phyloP scores from a whole-genome alignment of 1,140 invertebrate genomes.

The Zaprionus gabonicus region DNA sequence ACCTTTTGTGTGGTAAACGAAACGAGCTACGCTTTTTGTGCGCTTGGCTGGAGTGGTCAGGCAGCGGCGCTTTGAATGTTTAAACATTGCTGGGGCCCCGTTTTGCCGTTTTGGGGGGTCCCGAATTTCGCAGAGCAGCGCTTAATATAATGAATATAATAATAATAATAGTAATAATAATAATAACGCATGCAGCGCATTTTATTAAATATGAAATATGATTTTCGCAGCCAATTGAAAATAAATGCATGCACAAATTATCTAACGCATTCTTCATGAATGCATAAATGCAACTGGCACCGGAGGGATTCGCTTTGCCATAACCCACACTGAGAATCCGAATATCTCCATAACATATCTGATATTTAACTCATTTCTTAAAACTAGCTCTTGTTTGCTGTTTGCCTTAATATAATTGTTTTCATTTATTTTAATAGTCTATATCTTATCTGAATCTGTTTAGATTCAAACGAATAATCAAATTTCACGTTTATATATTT shows the following conservation, averaged over 20 bases:
- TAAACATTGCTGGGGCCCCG: slow-evolving; percentile 49
- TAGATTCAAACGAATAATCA: no score
- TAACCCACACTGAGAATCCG: not conserved
- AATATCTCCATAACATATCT: not conserved
- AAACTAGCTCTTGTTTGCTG: no score
- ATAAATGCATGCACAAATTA: slow-evolving; percentile 43
- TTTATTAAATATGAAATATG: slow-evolving; percentile 81
- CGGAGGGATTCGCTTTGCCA: not conserved
- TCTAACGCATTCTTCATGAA: slow-evolving; percentile 4
- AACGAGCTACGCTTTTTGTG: slow-evolving; percentile 72
- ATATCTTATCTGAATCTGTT: no score
- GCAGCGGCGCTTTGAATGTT: slow-evolving; percentile 59
- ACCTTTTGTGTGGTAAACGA: slow-evolving; percentile 73
- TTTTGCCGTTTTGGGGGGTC: slow-evolving; percentile 2
- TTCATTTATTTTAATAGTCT: no score
- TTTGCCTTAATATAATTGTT: no score
- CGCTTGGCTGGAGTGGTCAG: slow-evolving; percentile 52
- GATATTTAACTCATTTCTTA: not conserved
- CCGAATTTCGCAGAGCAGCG: slow-evolving; percentile 68
- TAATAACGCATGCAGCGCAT: slow-evolving; percentile 69
- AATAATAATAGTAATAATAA: slow-evolving; percentile 59
- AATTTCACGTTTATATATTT: no score
- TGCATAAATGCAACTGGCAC: not conserved
- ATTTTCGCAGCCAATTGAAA: slow-evolving; percentile 63
- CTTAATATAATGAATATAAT: slow-evolving; percentile 76